These are phyloP conservation scores for Hydrophis major DNA, from an alignment of 2,797 vertebrate species.

Conservation along the genomic window DNA sequence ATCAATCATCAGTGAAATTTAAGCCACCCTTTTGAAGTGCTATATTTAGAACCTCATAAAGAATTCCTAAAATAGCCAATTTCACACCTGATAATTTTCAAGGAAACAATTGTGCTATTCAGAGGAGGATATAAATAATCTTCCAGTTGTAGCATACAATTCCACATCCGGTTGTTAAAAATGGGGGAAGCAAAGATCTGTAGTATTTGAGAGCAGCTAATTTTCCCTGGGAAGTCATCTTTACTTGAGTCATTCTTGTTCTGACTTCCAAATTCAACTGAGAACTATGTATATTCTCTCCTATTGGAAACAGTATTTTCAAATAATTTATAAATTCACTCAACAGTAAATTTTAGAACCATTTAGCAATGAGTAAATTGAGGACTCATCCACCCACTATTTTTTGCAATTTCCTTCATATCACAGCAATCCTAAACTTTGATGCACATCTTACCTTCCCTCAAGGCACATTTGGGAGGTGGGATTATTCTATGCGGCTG, in stretches of 20 bases:
- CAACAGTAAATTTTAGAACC: neutral
- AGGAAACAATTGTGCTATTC: constrained; percentile 52
- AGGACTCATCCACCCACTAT: neutral
- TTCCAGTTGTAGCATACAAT: neutral
- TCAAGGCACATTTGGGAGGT: neutral
- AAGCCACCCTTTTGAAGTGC: constrained; percentile 9
- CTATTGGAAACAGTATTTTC: neutral
- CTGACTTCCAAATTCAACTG: neutral
- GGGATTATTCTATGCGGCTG: neutral
- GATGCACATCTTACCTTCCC: neutral
- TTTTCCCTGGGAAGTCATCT: constrained; percentile 38
- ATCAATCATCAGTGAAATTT: constrained; percentile 54
- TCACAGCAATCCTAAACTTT: neutral
- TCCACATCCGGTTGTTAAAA: constrained; percentile 36
- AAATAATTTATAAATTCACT: neutral
- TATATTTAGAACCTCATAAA: constrained; percentile 63
- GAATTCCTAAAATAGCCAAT: constrained; percentile 54
- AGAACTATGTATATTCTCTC: neutral
- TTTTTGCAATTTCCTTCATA: neutral
- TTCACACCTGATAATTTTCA: constrained; percentile 47
- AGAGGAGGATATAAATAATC: constrained; percentile 56
- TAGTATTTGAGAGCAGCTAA: constrained; percentile 12
- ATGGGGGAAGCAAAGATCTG: neutral
- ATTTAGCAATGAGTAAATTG: neutral
- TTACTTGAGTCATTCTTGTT: constrained; percentile 18